Conservation (phyloP, 2,888 invertebrate genomes). For the Pheosia tremula region DNA sequence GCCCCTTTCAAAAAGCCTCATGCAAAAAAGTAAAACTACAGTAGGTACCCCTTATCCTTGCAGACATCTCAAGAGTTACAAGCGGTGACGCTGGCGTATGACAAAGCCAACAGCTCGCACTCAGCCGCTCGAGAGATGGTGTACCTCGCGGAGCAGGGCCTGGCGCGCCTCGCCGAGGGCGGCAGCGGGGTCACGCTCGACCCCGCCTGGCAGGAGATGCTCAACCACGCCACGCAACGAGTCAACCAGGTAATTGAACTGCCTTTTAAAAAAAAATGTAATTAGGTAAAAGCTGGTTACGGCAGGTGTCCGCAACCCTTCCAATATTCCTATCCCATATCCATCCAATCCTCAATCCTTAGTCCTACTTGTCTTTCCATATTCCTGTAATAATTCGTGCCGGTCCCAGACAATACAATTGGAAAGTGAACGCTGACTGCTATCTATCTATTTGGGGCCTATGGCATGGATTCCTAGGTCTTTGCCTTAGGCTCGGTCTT, state of each 20-base stretch:
- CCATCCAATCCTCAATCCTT: no score
- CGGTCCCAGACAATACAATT: no score
- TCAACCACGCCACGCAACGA: constrained; percentile 94
- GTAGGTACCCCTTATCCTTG: background rate
- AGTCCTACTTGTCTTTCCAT: background rate
- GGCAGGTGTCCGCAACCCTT: no score
- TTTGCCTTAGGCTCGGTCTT: no score
- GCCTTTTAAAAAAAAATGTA: no score
- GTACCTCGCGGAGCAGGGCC: constrained; percentile 83
- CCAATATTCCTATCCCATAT: no score
- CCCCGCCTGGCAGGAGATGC: constrained; percentile 98
- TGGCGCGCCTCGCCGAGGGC: constrained; percentile 82
- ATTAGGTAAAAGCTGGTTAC: no score
- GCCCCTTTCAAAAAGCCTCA: no score
- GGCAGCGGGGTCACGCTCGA: constrained; percentile 89
- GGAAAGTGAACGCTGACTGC: no score
- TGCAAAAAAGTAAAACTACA: no score
- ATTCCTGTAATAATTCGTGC: background rate
- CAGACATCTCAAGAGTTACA: constrained; percentile 93
- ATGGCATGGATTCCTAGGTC: no score
- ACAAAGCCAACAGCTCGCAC: constrained; percentile 95
- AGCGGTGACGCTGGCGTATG: constrained; percentile 89
- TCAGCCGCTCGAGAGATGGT: constrained; percentile 97
- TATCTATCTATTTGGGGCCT: no score
- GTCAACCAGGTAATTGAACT: constrained; percentile 88